Evolutionary conservation across 2,113 vertebrate genomes (phyloP).

Genomic region (Microtus ochrogaster): DNA sequence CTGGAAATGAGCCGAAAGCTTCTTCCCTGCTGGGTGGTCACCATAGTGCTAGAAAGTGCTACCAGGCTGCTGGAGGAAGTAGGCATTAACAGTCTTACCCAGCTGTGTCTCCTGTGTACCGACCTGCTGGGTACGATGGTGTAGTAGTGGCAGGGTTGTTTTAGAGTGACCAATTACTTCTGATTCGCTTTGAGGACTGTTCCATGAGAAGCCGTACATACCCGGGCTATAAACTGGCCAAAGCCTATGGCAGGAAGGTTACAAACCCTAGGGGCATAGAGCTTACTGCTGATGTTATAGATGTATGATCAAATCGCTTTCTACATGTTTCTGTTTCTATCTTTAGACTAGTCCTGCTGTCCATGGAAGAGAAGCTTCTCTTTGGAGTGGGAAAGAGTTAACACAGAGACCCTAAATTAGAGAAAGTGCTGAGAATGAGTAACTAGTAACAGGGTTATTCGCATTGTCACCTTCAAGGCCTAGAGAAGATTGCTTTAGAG

Average conservation of each 20-base stretch:
- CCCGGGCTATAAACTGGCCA: not conserved
- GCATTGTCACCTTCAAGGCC: not conserved
- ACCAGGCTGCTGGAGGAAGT: not conserved
- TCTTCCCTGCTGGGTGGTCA: not conserved
- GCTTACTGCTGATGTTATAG: not conserved
- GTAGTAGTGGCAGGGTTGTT: too few relatives aligned
- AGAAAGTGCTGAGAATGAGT: not conserved
- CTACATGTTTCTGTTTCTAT: not conserved
- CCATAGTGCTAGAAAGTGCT: not conserved
- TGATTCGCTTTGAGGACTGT: not conserved
- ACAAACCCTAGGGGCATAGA: not conserved
- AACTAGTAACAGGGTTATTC: not conserved
- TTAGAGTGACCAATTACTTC: not conserved
- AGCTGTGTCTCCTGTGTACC: too few relatives aligned
- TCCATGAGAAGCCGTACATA: not conserved
- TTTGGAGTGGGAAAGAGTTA: not conserved
- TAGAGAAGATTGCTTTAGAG: not conserved
- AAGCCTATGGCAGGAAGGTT: not conserved
- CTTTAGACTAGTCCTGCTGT: not conserved
- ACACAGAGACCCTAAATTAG: too few relatives aligned
- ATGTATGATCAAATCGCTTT: too few relatives aligned
- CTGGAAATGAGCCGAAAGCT: not conserved
- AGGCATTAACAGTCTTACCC: not conserved
- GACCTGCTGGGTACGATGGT: not conserved
- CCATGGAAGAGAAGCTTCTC: not conserved